Conservation (phyloP, 2,888 invertebrate species). For the Petrophora chlorosata region DNA sequence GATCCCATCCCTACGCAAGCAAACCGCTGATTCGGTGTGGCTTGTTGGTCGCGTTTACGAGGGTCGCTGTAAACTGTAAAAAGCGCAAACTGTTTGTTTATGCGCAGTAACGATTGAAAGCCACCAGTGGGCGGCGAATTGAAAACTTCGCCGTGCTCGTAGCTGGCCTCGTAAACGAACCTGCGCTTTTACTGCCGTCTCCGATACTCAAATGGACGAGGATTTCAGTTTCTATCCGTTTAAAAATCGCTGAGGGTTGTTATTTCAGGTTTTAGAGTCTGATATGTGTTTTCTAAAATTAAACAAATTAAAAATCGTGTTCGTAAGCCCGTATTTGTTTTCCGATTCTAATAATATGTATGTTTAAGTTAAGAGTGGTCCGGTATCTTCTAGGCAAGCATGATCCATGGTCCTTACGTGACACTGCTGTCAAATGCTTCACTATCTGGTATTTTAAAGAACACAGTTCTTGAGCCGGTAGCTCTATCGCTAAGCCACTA, state of each 20-base stretch:
- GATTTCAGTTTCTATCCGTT: conserved; percentile 28
- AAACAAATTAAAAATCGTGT: too few relatives aligned
- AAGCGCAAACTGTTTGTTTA: conserved; percentile 81
- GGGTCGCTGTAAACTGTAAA: conserved; percentile 78
- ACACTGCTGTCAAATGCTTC: too few relatives aligned
- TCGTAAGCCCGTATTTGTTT: too few relatives aligned
- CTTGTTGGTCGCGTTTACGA: conserved; percentile 76
- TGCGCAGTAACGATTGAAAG: conserved; percentile 59
- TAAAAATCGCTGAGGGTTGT: conserved; percentile 30
- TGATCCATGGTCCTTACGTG: too few relatives aligned
- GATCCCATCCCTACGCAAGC: conserved; percentile 47
- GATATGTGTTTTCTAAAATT: too few relatives aligned
- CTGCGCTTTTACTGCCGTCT: conserved; percentile 60
- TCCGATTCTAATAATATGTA: too few relatives aligned
- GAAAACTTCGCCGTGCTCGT: conserved; percentile 47
- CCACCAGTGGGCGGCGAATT: conserved; percentile 56
- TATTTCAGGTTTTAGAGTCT: too few relatives aligned
- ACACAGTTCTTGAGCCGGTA: too few relatives aligned
- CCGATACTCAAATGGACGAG: conserved; percentile 31
- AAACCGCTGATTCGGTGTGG: conserved; percentile 74
- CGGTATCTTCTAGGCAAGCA: too few relatives aligned
- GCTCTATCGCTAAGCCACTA: too few relatives aligned
- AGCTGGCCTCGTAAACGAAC: conserved; percentile 59
- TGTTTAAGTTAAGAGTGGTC: too few relatives aligned
- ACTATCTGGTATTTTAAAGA: too few relatives aligned